phyloP scores from a whole-genome alignment of 2,888 invertebrate species.

The Temnothorax unifasciatus region DNA sequence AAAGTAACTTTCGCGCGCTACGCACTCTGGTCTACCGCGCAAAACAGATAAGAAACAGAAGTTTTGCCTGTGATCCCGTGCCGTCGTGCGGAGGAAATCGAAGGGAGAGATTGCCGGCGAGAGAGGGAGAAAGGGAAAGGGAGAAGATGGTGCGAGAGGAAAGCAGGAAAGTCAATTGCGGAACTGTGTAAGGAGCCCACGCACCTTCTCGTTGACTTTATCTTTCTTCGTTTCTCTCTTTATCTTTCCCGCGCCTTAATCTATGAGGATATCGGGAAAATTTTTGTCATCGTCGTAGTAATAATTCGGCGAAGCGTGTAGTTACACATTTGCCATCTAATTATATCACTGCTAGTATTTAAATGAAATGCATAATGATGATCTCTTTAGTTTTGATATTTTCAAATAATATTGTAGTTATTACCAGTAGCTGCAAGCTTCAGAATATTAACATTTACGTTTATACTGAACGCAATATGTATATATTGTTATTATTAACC shows the following conservation, averaged over 20 bases:
- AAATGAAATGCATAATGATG: conserved; percentile 11
- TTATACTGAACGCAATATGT: background rate
- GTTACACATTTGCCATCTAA: conserved; percentile 22
- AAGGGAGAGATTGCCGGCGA: conserved; percentile 51
- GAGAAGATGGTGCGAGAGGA: conserved; percentile 34
- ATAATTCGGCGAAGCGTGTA: background rate
- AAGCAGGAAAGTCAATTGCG: conserved; percentile 63
- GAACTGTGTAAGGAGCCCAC: conserved; percentile 39
- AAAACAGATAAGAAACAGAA: conserved; percentile 73
- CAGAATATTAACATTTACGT: conserved; percentile 13
- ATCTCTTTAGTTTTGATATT: conserved; percentile 24
- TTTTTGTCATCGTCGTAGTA: conserved; percentile 71
- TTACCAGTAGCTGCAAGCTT: background rate
- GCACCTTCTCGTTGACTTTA: conserved; percentile 55
- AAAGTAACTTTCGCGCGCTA: conserved; percentile 59
- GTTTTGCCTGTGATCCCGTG: conserved; percentile 69
- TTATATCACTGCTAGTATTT: conserved; percentile 4
- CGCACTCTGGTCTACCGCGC: conserved; percentile 61
- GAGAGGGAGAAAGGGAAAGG: conserved; percentile 24
- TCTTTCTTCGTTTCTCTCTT: conserved; percentile 40
- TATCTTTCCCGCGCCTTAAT: conserved; percentile 63
- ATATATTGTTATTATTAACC: background rate
- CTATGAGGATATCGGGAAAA: conserved; percentile 77
- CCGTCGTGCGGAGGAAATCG: conserved; percentile 55
- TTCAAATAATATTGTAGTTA: conserved; percentile 9